Evolutionary conservation across 2,113 vertebrate genomes (phyloP).

Genomic region (Ginglymostoma cirratum): DNA sequence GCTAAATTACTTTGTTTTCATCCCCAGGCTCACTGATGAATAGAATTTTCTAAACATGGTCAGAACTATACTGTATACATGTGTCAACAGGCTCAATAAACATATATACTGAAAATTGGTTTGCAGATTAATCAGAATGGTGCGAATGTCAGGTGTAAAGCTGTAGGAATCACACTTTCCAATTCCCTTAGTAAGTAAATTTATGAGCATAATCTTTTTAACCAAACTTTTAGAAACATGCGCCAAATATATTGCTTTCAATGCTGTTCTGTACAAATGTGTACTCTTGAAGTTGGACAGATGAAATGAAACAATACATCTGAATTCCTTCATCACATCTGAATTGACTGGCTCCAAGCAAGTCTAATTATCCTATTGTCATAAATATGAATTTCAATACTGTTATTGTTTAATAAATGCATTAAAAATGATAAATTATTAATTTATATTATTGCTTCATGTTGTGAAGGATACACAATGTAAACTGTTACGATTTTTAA

Average conservation of each 20-base stretch:
- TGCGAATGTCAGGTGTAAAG: neutral
- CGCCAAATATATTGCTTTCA: neutral
- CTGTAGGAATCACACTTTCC: neutral
- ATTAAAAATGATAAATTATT: neutral
- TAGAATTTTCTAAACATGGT: neutral
- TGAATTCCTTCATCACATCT: neutral
- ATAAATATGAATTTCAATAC: neutral
- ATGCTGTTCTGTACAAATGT: neutral
- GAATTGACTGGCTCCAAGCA: neutral
- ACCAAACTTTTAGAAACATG: neutral
- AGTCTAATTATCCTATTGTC: neutral
- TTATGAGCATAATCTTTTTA: neutral
- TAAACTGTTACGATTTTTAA: neutral
- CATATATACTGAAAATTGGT: neutral
- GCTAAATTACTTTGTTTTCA: constrained; percentile 3
- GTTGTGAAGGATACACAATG: neutral
- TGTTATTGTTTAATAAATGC: neutral
- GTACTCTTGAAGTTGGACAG: neutral
- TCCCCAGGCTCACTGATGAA: neutral
- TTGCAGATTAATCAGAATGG: neutral
- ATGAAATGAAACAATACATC: neutral
- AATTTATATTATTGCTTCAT: neutral
- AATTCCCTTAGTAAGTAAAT: neutral
- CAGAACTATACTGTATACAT: neutral
- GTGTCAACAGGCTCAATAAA: neutral